Conservation (phyloP, 2,888 invertebrate species). For the Spilarctia lutea region DNA sequence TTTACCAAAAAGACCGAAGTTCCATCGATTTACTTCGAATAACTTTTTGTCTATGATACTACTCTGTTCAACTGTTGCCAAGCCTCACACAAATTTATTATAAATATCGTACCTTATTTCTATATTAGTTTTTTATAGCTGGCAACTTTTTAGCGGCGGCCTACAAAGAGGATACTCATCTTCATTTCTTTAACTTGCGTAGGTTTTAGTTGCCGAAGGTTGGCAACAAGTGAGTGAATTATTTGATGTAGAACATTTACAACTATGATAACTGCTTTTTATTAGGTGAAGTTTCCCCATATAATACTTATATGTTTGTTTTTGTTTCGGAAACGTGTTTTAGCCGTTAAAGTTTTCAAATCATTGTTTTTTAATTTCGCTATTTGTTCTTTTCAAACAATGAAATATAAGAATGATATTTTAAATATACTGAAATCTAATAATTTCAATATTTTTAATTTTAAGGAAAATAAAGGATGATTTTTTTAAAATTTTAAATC, state of each 20-base stretch:
- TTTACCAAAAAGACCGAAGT: too few relatives aligned
- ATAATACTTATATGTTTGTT: background rate
- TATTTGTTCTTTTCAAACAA: too few relatives aligned
- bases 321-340: too few relatives aligned
- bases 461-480: too few relatives aligned
- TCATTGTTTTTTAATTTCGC: too few relatives aligned
- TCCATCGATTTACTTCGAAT: background rate
- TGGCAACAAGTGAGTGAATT: background rate
- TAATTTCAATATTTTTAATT: background rate
- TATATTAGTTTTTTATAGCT: background rate
- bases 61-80: background rate
- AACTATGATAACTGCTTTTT: background rate
- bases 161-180: background rate
- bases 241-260: background rate
- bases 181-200: background rate
- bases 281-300: background rate
- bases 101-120: too few relatives aligned
- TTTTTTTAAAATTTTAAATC: too few relatives aligned
- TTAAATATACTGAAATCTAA: background rate
- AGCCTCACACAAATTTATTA: background rate
- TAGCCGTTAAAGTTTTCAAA: too few relatives aligned
- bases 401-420: too few relatives aligned
- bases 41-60: background rate
- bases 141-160: background rate
- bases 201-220: background rate